A percentile compares a stretch with the other conserved stretches of the same genome.
Conservation (phyloP, 2,888 invertebrate genomes). For the Stegophylla sp. region DNA sequence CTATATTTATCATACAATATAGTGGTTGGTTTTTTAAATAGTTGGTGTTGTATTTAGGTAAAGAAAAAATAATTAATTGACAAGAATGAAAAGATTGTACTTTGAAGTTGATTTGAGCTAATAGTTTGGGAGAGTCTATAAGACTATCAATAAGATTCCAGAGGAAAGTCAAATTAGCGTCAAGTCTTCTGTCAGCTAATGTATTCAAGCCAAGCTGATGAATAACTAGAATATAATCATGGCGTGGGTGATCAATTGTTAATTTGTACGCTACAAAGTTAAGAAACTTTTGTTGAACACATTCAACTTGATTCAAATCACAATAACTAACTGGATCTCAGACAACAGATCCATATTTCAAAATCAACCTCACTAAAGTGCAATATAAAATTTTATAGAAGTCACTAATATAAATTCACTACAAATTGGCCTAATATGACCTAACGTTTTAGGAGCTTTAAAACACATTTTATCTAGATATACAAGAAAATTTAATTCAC, state of each 20-base stretch:
- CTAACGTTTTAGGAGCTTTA: too few relatives aligned
- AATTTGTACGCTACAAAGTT: background rate
- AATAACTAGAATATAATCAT: background rate
- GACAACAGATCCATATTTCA: background rate
- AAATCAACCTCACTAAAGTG: background rate
- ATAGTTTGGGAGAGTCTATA: background rate
- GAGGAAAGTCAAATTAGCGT: background rate
- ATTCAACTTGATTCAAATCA: background rate
- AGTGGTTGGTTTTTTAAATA: slow-evolving; percentile 1
- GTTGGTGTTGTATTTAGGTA: background rate
- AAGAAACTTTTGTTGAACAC: background rate
- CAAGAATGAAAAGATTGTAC: background rate
- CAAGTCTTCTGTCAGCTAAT: background rate
- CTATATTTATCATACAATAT: background rate
- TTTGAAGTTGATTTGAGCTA: background rate
- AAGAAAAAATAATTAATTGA: background rate
- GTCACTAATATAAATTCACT: too few relatives aligned
- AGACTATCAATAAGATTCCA: background rate
- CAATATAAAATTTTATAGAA: background rate
- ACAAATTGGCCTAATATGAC: too few relatives aligned
- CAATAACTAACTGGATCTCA: background rate
- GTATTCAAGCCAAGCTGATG: background rate
- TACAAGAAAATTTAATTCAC: too few relatives aligned
- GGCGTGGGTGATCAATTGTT: background rate
- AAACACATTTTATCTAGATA: too few relatives aligned